Conservation (phyloP, 2,113 vertebrate species). For the Psittacara wagleri region DNA sequence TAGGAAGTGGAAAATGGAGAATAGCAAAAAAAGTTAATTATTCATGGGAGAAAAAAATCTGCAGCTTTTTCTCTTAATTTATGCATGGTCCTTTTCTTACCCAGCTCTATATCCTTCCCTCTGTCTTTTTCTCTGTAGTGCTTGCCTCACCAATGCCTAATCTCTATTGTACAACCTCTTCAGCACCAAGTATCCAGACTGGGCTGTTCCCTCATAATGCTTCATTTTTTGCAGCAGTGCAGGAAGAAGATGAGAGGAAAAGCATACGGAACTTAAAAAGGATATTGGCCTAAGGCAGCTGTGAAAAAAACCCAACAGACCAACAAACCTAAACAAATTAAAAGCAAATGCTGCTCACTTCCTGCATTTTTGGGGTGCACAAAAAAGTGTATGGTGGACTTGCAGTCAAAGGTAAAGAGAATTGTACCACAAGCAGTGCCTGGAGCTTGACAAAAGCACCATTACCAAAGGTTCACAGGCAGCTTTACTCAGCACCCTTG, state of each 20-base stretch:
- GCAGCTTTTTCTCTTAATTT: background rate
- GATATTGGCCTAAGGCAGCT: background rate
- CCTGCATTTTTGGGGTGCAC: background rate
- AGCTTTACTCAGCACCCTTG: background rate
- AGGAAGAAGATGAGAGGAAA: background rate
- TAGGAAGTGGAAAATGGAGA: background rate
- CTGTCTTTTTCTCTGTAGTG: background rate
- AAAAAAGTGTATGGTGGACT: background rate
- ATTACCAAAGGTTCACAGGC: background rate
- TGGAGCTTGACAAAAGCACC: background rate
- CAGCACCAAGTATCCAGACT: background rate
- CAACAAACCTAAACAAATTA: background rate
- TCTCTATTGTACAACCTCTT: background rate
- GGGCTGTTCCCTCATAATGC: background rate
- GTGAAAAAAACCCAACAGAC: background rate
- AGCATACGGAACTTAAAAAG: background rate
- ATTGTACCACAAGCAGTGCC: accelerated
- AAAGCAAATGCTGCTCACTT: background rate
- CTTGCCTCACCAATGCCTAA: background rate
- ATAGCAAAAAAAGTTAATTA: slow-evolving; percentile 43
- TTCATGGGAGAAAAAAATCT: background rate
- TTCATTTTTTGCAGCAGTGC: background rate
- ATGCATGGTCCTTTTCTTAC: background rate
- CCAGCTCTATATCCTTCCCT: background rate
- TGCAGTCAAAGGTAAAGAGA: background rate